Evolutionary conservation across 1,140 invertebrate species (phyloP), one percentile per base, ranked within the genome.

Genomic region (Pseudomyrmex flavicornis): DNA sequence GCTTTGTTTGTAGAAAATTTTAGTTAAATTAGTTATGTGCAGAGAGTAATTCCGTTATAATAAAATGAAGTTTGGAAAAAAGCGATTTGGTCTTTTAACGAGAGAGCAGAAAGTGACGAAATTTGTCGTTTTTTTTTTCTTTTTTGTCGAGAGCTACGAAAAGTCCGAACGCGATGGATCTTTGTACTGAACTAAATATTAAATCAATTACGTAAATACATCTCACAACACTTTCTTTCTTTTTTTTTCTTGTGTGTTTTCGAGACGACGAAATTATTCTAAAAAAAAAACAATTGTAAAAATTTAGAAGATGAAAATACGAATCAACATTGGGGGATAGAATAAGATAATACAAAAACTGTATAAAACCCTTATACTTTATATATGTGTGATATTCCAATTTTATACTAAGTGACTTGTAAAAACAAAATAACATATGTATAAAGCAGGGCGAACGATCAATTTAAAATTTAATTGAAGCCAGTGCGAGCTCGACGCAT

Each of bases 131-230:
- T 26, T 35, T 35, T 26, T 26, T 26, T 26, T 26, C 1, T 35
- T 35, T 5, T 35, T 7, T 35, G 35, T 35, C 1, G 35, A 35
- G 35, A 35, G 35, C 5, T 35, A 7, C 35, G 5, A 35, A 35
- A 35, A 35, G 7, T 35, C 5, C 35, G 5, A 35, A 35, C 35
- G 35, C 3, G 26, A 5, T 35, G 26, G 0, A 35, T 5, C 35
- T 35, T 35, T 35, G 35, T 35, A 35, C 5, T 7, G 35, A 35
- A 35, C 35, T 35, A 35, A 22, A 83, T 48, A 83, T 15, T 61
- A 79, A n/a, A 83, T 85, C 69, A 74, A 35, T 52, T 61, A n/a
- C 69, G 85, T 68, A 83, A 88, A 84, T 87, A 82, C 85, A 48
- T 73, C 54, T 59, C 56, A 22, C 48, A 10, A n/a, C 54, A 75